These are phyloP conservation scores for Larimichthys polyactis DNA, from an alignment of 2,113 vertebrate genomes.

Conservation along the genomic window DNA sequence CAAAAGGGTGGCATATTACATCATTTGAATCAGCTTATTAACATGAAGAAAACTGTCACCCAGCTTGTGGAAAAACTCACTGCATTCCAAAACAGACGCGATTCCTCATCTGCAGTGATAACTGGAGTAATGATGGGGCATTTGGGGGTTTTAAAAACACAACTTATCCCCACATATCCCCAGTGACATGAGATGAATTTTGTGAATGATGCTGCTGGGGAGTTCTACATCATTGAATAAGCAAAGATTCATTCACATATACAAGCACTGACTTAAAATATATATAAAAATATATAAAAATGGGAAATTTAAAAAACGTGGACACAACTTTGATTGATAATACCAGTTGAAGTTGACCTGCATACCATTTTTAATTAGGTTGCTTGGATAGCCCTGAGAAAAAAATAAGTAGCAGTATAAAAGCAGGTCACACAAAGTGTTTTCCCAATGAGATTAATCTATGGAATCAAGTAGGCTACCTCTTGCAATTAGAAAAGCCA, in stretches of 20 bases:
- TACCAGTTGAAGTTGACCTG: background rate
- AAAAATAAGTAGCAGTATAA: background rate
- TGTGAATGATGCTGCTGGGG: slow-evolving; percentile 5
- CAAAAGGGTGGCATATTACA: slow-evolving; percentile 58
- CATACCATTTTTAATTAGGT: background rate
- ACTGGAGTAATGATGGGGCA: background rate
- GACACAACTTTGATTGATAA: background rate
- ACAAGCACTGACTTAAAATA: background rate
- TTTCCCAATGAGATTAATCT: background rate
- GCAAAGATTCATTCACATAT: background rate
- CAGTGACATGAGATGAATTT: slow-evolving; percentile 4
- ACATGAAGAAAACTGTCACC: slow-evolving; percentile 46
- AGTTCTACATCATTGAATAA: background rate
- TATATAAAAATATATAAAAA: background rate
- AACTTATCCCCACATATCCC: slow-evolving; percentile 5
- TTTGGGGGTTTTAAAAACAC: slow-evolving; percentile 8
- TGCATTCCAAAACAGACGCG: slow-evolving; percentile 46
- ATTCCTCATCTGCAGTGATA: slow-evolving; percentile 36
- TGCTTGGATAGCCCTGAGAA: background rate
- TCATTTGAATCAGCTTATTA: slow-evolving; percentile 57
- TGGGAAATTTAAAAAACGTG: background rate
- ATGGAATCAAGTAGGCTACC: background rate
- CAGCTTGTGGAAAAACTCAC: slow-evolving; percentile 43
- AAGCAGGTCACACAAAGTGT: background rate
- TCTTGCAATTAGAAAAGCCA: slow-evolving; percentile 2